A percentile compares a stretch with the other conserved stretches of the same genome.
Conservation (phyloP, 1,140 invertebrate species). For the Drosophila pseudoananassae region DNA sequence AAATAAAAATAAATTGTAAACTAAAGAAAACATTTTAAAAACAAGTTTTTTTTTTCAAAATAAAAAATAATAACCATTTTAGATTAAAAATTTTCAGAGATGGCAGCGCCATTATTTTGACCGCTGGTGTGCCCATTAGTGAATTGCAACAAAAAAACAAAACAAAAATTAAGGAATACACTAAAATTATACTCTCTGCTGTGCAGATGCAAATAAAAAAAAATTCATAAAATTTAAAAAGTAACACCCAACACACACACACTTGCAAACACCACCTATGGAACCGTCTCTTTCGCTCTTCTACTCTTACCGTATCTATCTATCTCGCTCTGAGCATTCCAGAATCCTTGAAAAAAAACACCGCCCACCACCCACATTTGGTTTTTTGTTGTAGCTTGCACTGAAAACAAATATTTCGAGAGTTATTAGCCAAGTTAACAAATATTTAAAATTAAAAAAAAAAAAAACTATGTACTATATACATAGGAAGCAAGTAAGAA, state of each 20-base stretch:
- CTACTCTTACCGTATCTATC: not conserved
- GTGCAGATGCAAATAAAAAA: constrained; percentile 75
- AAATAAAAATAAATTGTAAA: constrained; percentile 27
- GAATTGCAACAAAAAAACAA: constrained; percentile 29
- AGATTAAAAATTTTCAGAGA: not conserved
- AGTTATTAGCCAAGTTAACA: not conserved
- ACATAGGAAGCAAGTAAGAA: not conserved
- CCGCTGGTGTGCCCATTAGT: constrained; percentile 18
- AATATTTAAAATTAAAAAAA: not conserved
- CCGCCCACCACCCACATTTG: constrained; percentile 16
- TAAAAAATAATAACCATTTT: constrained; percentile 1
- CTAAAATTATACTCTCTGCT: constrained; percentile 63
- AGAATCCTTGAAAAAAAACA: constrained; percentile 4
- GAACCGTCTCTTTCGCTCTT: not conserved
- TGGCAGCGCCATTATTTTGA: constrained; percentile 32
- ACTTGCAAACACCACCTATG: constrained; percentile 1
- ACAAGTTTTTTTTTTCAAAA: not conserved
- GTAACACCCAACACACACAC: not conserved
- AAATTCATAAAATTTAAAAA: constrained; percentile 4
- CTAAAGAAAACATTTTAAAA: constrained; percentile 6
- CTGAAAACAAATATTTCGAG: not conserved
- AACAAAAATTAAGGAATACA: constrained; percentile 6
- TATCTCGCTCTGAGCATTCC: constrained; percentile 21
- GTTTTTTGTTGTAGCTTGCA: constrained; percentile 1
- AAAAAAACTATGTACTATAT: too few relatives aligned